Evolutionary conservation across 1,140 invertebrate genomes (phyloP).

Genomic region (Mercenaria mercenaria): DNA sequence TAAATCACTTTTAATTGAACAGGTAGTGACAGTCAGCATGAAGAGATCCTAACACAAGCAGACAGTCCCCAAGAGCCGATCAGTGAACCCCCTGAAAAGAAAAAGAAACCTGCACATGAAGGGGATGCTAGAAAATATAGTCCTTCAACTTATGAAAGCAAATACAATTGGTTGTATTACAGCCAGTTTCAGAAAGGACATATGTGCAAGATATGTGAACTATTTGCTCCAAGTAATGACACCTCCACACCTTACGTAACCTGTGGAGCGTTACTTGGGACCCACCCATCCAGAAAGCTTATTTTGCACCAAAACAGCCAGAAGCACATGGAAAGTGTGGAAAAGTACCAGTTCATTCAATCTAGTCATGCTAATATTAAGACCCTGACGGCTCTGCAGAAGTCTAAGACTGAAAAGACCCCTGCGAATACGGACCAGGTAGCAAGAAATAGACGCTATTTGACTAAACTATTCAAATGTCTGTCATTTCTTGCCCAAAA

Average conservation of each 20-base stretch:
- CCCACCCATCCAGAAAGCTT: background rate
- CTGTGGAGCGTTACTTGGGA: background rate
- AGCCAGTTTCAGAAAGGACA: background rate
- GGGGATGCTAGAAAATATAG: background rate
- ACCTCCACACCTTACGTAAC: background rate
- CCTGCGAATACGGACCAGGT: no score
- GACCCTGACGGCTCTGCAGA: background rate
- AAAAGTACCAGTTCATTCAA: background rate
- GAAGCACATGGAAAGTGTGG: background rate
- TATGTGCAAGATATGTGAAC: background rate
- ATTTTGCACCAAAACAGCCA: background rate
- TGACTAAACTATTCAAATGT: background rate
- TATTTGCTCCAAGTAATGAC: background rate
- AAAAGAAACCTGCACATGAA: no score
- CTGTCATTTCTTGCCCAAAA: background rate
- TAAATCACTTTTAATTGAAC: no score
- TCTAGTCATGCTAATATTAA: background rate
- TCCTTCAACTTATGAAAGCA: background rate
- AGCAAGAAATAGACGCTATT: background rate
- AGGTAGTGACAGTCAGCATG: no score
- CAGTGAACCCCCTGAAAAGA: no score
- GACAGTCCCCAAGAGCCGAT: no score
- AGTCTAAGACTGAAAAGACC: background rate
- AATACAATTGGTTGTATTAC: constrained; percentile 7
- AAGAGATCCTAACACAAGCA: no score